Percentiles rank a stretch among this genome's conserved stretches.
Evolutionary conservation across 2,797 vertebrate genomes (phyloP).

Genomic region (Harpagifer antarcticus): DNA sequence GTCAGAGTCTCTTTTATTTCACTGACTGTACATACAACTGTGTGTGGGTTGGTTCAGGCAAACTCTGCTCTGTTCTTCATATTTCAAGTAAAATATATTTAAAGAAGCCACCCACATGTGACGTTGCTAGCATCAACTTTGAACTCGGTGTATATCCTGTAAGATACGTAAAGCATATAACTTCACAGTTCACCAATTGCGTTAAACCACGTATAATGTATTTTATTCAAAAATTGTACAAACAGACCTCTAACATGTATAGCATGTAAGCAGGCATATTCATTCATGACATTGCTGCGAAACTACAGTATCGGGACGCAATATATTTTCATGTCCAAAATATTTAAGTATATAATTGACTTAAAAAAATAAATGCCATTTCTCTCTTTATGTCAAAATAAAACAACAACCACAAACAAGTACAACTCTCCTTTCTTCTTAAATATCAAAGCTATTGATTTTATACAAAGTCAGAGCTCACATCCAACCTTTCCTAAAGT

Average conservation of each 20-base stretch:
- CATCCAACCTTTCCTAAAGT: too few relatives aligned
- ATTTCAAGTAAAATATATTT: conserved; percentile 16
- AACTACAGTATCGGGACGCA: not conserved
- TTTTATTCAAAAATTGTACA: not conserved
- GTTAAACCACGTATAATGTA: too few relatives aligned
- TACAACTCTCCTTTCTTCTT: too few relatives aligned
- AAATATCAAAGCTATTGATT: not conserved
- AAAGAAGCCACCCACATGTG: not conserved
- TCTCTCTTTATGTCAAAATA: not conserved
- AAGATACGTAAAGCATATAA: not conserved
- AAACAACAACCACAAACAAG: not conserved
- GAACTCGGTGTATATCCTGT: not conserved
- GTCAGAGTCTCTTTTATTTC: conserved; percentile 47
- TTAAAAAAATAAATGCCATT: too few relatives aligned
- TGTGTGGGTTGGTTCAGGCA: conserved; percentile 32
- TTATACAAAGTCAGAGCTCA: not conserved
- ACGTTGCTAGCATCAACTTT: conserved; percentile 2
- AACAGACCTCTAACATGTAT: not conserved
- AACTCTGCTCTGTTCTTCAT: conserved; percentile 23
- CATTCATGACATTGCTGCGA: not conserved
- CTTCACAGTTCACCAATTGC: not conserved
- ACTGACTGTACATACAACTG: conserved; percentile 6
- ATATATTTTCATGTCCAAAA: too few relatives aligned
- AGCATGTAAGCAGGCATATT: not conserved
- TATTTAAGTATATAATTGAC: not conserved